These are phyloP conservation scores for Archivesica marissinica DNA, from an alignment of 1,140 invertebrate genomes.

Conservation along the genomic window DNA sequence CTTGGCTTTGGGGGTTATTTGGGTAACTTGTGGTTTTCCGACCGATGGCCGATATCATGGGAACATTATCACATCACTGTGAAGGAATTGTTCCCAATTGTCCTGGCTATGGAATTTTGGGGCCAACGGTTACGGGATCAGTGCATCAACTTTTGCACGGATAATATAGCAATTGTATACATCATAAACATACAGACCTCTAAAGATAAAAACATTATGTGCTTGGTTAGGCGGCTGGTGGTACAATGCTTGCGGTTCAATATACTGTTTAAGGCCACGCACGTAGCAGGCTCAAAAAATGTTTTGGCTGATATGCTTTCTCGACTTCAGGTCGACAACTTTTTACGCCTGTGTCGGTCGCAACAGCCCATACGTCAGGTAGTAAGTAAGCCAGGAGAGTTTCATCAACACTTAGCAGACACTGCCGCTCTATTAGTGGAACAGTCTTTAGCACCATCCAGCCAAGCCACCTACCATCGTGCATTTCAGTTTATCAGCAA, in stretches of 20 bases:
- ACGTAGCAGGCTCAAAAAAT: conserved; percentile 47
- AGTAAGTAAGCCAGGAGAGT: neutral
- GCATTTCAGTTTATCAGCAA: too few species aligned
- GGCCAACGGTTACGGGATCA: neutral
- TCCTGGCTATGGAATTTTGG: conserved; percentile 21
- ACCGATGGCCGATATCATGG: neutral
- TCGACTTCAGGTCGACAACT: conserved; percentile 43
- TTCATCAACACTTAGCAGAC: neutral
- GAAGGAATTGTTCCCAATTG: conserved; percentile 40
- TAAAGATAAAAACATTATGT: conserved; percentile 45
- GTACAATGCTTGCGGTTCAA: conserved; percentile 43
- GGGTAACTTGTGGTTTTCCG: conserved; percentile 12
- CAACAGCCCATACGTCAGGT: neutral
- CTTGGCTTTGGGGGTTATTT: conserved; percentile 46
- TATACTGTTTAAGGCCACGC: conserved; percentile 43
- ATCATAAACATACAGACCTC: conserved; percentile 60
- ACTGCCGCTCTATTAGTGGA: too few species aligned
- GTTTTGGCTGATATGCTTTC: neutral
- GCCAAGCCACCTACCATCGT: too few species aligned
- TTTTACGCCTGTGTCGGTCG: too few species aligned
- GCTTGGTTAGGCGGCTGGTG: conserved; percentile 43
- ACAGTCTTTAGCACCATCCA: neutral
- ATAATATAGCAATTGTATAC: conserved; percentile 57
- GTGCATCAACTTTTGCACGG: conserved; percentile 27
- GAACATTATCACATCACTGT: conserved; percentile 5